Evolutionary conservation across 1,140 invertebrate genomes (phyloP), one percentile per base, ranked within the genome.

Genomic region (Mactra quadrangularis): DNA sequence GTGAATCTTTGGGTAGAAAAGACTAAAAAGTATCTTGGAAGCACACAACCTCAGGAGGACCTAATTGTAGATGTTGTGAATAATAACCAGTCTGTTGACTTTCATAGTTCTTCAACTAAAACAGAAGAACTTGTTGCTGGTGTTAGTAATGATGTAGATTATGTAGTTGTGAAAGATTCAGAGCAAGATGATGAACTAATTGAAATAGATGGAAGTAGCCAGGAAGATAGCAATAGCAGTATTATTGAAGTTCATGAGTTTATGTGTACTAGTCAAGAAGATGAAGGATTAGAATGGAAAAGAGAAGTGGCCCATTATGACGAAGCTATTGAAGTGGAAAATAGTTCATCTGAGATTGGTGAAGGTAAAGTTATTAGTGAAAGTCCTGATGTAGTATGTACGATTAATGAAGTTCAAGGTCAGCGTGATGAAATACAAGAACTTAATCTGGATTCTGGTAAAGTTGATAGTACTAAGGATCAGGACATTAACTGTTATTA

Each of bases 171-270:
- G 1, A 22, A 45, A 29, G 45, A 33, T 35, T 50, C 9, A 15
- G 27, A 70, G 15, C 9, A n/a, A 47, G 19, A 22, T 45, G 19
- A 41, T 38, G 3, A 45, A 11, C 17, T 50, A n/a, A 17, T 62
- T 31, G n/a, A n/a, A n/a, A n/a, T n/a, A n/a, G n/a, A n/a, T n/a
- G n/a, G n/a, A n/a, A n/a, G n/a, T n/a, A n/a, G n/a, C n/a, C n/a
- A n/a, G n/a, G n/a, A n/a, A n/a, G n/a, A n/a, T n/a, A n/a, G n/a
- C n/a, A n/a, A n/a, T n/a, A n/a, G n/a, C n/a, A n/a, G n/a, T n/a
- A n/a, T n/a, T n/a, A n/a, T n/a, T n/a, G 72, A 76, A 47, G 72
- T 60, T 11, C 72, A 76, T 50, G 72, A 76, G 25, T 76, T 76
- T 47, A 31, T 76, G 13, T 60, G n/a, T 11, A 13, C 27, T 7